Evolutionary conservation across 1,140 invertebrate genomes (phyloP).

Genomic region (Onthophagus taurus): DNA sequence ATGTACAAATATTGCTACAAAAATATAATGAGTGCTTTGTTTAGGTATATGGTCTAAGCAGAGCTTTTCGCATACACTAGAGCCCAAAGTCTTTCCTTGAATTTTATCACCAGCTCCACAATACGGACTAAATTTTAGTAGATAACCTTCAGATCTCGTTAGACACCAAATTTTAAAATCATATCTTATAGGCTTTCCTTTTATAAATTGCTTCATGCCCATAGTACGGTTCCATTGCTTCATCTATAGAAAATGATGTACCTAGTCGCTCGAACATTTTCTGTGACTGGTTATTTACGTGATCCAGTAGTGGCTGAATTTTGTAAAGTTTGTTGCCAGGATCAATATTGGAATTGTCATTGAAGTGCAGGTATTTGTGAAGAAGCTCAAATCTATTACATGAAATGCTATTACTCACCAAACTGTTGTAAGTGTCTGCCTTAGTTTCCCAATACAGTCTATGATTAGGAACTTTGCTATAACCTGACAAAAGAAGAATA

Average conservation of each 20-base stretch:
- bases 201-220: constrained; percentile 21
- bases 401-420: too few relatives aligned
- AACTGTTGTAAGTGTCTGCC: too few relatives aligned
- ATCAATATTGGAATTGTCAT: too few relatives aligned
- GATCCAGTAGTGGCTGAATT: constrained; percentile 12
- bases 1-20: constrained; percentile 14
- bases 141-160: constrained; percentile 6
- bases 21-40: constrained; percentile 4
- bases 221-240: constrained; percentile 23
- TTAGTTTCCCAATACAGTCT: too few relatives aligned
- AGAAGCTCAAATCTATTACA: too few relatives aligned
- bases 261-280: constrained; percentile 10
- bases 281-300: constrained; percentile 13
- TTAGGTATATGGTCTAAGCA: constrained; percentile 14
- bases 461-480: too few relatives aligned
- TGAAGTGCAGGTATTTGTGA: too few relatives aligned
- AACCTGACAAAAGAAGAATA: too few relatives aligned
- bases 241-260: constrained; percentile 16
- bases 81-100: constrained; percentile 13
- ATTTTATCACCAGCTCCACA: constrained; percentile 13
- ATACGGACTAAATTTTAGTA: constrained; percentile 14
- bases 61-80: constrained; percentile 17
- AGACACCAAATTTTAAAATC: constrained; percentile 16
- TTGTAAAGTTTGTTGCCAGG: constrained; percentile 6
- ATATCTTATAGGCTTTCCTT: constrained; percentile 20